These are phyloP conservation scores for Cladopsammia gracilis DNA, from an alignment of 64 coral and sea anemone species.

Conservation along the genomic window DNA sequence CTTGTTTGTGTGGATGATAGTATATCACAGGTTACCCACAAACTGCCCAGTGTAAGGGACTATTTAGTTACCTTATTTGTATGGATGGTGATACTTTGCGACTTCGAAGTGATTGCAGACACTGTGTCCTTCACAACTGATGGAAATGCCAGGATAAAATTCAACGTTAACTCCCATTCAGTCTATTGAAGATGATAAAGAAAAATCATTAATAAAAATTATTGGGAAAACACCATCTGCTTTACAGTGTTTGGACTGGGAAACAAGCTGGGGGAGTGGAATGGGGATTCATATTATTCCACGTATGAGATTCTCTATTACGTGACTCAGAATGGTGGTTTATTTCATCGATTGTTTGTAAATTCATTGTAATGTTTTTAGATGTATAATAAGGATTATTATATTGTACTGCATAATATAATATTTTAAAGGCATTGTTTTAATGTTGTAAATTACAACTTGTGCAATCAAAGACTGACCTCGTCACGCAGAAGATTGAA, in stretches of 20 bases:
- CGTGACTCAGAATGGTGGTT: too few species aligned
- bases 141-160: constrained; percentile 37
- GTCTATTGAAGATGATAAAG: constrained; percentile 15
- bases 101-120: background rate
- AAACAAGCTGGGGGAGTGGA: too few species aligned
- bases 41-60: background rate
- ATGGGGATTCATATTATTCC: too few species aligned
- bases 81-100: constrained; percentile 8
- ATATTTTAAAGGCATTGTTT: background rate
- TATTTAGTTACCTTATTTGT: constrained; percentile 28
- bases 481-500: constrained; percentile 59
- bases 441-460: background rate
- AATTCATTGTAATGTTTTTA: too few species aligned
- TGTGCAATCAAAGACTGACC: background rate
- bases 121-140: constrained; percentile 8
- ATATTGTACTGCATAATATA: background rate
- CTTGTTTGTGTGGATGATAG: too few species aligned
- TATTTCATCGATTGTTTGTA: too few species aligned
- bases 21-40: too few species aligned
- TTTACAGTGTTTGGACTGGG: too few species aligned
- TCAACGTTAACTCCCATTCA: constrained; percentile 49
- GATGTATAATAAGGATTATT: too few species aligned
- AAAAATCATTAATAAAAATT: background rate
- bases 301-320: too few species aligned
- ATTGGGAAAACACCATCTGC: too few species aligned